Evolutionary conservation across 1,140 invertebrate genomes (phyloP).

Genomic region (Plutomurus gul): DNA sequence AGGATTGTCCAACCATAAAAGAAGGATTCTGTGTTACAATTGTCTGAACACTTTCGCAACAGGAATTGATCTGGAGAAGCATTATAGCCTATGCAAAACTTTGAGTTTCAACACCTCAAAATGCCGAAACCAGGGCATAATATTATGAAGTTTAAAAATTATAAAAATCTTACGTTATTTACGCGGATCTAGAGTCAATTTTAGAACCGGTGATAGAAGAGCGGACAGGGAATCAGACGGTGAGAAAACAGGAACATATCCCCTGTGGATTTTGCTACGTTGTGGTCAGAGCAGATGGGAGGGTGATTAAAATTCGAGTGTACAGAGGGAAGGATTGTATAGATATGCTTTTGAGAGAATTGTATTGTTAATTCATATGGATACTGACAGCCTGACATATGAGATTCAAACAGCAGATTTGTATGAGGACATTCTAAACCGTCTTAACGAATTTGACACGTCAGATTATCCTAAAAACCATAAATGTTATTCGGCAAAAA

Average conservation of each 20-base stretch:
- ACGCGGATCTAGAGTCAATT: conserved; percentile 4
- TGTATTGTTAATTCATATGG: not conserved
- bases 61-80: too few relatives aligned
- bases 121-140: too few relatives aligned
- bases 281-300: not conserved
- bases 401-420: not conserved
- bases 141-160: too few relatives aligned
- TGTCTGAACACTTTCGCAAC: too few relatives aligned
- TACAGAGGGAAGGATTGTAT: conserved; percentile 12
- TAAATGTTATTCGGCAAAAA: conserved; percentile 49
- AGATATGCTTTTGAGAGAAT: not conserved
- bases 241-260: not conserved
- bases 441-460: conserved; percentile 20
- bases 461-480: conserved; percentile 31
- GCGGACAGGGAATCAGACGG: not conserved
- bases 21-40: too few relatives aligned
- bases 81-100: too few relatives aligned
- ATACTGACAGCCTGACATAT: not conserved
- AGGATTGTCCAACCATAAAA: too few relatives aligned
- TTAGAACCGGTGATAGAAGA: not conserved
- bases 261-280: not conserved
- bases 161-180: not conserved
- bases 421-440: conserved; percentile 24
- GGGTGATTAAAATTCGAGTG: not conserved
- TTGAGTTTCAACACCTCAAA: too few relatives aligned